Conservation (phyloP, 92 coral and sea anemone genomes). For the Epizoanthus scotinus region DNA sequence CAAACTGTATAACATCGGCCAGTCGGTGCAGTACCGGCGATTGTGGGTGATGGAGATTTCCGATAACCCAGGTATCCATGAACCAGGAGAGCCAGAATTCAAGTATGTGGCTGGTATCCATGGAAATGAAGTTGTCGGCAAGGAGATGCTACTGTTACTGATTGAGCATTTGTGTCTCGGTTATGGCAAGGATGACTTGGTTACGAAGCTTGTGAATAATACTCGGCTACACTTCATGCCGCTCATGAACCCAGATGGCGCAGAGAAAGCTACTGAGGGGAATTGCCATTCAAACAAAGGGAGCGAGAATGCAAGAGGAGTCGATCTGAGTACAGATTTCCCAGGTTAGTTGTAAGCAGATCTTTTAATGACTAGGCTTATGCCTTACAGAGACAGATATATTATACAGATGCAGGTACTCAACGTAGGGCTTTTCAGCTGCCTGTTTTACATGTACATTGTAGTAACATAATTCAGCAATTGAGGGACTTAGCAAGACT, state of each 20-base stretch:
- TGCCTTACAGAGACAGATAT: too few species aligned
- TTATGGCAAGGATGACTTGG: conserved; percentile 93
- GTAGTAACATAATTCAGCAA: too few species aligned
- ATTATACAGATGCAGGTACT: too few species aligned
- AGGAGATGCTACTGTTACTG: conserved; percentile 85
- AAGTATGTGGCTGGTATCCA: conserved; percentile 94
- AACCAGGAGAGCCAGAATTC: conserved; percentile 97
- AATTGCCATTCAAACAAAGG: conserved; percentile 85
- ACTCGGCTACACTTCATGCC: conserved; percentile 92
- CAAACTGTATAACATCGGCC: conserved; percentile 83
- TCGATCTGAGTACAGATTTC: conserved; percentile 77
- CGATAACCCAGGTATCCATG: conserved; percentile 91
- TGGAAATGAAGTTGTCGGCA: conserved; percentile 95
- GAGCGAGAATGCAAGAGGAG: conserved; percentile 80
- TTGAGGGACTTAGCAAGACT: too few species aligned
- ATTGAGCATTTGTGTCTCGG: conserved; percentile 89
- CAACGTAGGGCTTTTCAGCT: too few species aligned
- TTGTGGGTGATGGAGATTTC: conserved; percentile 93
- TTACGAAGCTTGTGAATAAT: conserved; percentile 74
- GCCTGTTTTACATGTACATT: too few species aligned
- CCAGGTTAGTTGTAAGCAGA: conserved; percentile 64
- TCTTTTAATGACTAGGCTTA: neutral
- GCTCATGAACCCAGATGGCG: conserved; percentile 90
- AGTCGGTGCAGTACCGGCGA: conserved; percentile 74
- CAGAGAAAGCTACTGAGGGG: conserved; percentile 73